Evolutionary conservation across 1,140 invertebrate genomes (phyloP).

Genomic region (Adelges cooleyi): DNA sequence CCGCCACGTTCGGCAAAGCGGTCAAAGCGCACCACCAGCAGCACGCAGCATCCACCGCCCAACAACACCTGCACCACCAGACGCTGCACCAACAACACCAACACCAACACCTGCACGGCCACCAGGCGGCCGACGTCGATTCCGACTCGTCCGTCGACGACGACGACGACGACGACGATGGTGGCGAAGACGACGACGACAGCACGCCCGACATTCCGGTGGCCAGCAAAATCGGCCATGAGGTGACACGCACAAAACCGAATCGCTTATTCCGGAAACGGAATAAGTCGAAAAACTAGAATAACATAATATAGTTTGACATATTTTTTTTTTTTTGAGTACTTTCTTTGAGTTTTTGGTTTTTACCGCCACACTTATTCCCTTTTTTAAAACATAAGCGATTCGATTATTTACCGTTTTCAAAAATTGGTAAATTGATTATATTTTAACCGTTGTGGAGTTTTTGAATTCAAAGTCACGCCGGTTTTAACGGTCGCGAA

Average conservation of each 20-base stretch:
- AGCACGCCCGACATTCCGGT: not conserved
- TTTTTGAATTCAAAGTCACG: no score
- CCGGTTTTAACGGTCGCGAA: no score
- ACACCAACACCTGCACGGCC: not conserved
- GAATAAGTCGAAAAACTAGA: not conserved
- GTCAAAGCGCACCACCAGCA: conserved; percentile 21
- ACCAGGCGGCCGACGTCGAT: not conserved
- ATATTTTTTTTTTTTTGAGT: no score
- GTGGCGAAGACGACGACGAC: not conserved
- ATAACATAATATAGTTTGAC: no score
- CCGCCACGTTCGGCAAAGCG: conserved; percentile 31
- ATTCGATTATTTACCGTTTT: no score
- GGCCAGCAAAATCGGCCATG: not conserved
- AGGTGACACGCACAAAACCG: not conserved
- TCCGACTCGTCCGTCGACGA: not conserved
- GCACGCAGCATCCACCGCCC: not conserved
- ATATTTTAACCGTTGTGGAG: no score
- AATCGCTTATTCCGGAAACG: no score
- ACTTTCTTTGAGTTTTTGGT: no score
- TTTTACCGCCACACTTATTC: no score
- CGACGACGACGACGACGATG: conserved; percentile 2
- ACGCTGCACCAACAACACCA: not conserved
- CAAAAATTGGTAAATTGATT: no score
- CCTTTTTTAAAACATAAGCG: no score
- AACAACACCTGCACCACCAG: not conserved